Evolutionary conservation across 2,113 vertebrate genomes (phyloP), one percentile per base, ranked within the genome.

Genomic region (Vicugna pacos): DNA sequence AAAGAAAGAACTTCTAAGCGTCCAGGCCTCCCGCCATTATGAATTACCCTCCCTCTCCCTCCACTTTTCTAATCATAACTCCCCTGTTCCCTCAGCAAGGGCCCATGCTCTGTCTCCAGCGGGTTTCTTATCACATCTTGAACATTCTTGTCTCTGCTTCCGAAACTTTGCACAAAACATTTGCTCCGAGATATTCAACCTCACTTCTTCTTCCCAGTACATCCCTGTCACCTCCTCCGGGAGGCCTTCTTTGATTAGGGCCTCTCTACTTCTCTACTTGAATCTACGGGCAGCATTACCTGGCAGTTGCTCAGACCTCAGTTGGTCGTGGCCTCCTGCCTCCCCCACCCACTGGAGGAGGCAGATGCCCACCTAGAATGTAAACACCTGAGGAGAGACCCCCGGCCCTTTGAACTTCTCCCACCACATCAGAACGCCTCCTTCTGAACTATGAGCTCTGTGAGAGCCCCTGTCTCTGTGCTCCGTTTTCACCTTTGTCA

Each of bases 121-220:
- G 60, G 35, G 64, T 90, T 93, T 95, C 91, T 96, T 95, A 96
- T 84, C 93, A 70, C 3, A 65, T 76, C 70, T 46, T 58, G 22
- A 92, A 75, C 84, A 92, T 10, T n/a, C 82, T 87, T 58, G 12
- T 86, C 70, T 81, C 76, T 35, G 35, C 35, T 85, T 93, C 94
- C 65, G 46, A 75, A 96, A 92, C 91, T 90, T 42, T 54, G 64
- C 81, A 92, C 62, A 67, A 65, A 89, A 75, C 20, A 38, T 26
- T 67, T 60, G 30, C 76, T 87, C 73, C 92, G 46, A 91, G 54
- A 46, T 70, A 32, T n/a, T 81, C 50, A 54, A 20, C 60, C 35
- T 83, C 28, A 10, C 38, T 67, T 46, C 88, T 22, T 62, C 35
- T 88, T 88, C 67, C 67, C 86, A n/a, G 20, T 3, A 20, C 9